Evolutionary conservation across 2,113 vertebrate genomes (phyloP).

Genomic region (Candoia aspera): DNA sequence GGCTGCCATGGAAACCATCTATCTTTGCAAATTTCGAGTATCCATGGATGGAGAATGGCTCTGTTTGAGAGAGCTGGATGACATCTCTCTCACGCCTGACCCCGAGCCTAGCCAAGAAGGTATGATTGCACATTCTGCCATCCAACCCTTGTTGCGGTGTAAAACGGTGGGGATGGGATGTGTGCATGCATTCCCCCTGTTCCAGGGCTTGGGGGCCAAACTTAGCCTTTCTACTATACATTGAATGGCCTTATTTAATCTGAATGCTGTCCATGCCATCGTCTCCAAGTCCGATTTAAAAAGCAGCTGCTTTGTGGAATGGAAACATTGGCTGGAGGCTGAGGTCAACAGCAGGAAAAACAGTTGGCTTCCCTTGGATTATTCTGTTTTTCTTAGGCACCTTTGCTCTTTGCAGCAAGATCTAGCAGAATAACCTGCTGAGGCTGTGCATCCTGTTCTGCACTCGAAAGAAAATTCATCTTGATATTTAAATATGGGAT

Average conservation of each 20-base stretch:
- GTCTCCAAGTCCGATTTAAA: not conserved
- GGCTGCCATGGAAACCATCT: slow-evolving; percentile 99
- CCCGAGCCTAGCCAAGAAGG: slow-evolving; percentile 98
- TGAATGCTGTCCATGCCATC: not conserved
- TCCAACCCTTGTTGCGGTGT: slow-evolving; percentile 3
- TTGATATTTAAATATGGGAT: rapidly evolving
- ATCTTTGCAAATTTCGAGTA: slow-evolving; percentile 99
- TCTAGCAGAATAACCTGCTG: rapidly evolving
- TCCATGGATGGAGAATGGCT: slow-evolving; percentile 99
- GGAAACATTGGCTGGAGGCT: not conserved
- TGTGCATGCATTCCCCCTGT: not conserved
- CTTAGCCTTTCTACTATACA: not conserved
- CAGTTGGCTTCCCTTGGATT: not conserved
- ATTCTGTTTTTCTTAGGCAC: not conserved
- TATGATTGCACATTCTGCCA: slow-evolving; percentile 68
- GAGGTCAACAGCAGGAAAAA: not conserved
- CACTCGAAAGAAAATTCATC: rapidly evolving
- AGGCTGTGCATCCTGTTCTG: not conserved
- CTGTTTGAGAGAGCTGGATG: slow-evolving; percentile 96
- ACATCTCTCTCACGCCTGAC: slow-evolving; percentile 99
- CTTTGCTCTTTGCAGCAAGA: not conserved
- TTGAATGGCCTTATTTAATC: not conserved
- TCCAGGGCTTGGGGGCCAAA: not conserved
- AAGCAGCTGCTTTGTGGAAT: not conserved
- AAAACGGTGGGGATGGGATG: slow-evolving; percentile 17